These are phyloP conservation scores for Rhagonycha fulva DNA, from an alignment of 2,888 invertebrate species.

Conservation along the genomic window DNA sequence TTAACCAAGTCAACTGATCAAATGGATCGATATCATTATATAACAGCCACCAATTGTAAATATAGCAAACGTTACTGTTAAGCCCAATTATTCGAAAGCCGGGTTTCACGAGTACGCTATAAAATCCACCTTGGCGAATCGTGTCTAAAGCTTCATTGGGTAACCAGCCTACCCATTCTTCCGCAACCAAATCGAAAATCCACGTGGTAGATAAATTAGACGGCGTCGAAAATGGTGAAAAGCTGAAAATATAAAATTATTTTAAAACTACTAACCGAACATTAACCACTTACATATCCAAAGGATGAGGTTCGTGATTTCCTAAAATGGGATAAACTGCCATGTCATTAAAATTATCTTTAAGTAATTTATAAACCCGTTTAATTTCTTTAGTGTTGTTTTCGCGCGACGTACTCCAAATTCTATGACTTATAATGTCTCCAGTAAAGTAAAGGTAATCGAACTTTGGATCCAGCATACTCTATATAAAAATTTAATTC, in stretches of 20 bases:
- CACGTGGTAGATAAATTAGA: constrained; percentile 63
- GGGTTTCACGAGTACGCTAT: constrained; percentile 67
- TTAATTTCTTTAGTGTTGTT: constrained; percentile 65
- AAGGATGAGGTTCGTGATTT: constrained; percentile 75
- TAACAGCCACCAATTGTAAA: constrained; percentile 45
- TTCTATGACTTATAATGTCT: constrained; percentile 82
- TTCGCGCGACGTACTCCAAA: constrained; percentile 80
- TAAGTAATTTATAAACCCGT: constrained; percentile 55
- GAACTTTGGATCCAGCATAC: background rate
- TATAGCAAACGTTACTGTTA: constrained; percentile 81
- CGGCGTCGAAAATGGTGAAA: constrained; percentile 39
- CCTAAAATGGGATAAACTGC: constrained; percentile 66
- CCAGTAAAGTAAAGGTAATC: constrained; percentile 81
- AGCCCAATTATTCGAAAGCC: constrained; percentile 77
- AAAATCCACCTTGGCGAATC: constrained; percentile 74
- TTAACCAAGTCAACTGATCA: constrained; percentile 81
- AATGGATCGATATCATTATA: constrained; percentile 66
- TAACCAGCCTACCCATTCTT: constrained; percentile 74
- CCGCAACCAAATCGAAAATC: constrained; percentile 74
- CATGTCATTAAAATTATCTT: constrained; percentile 55
- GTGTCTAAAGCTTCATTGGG: constrained; percentile 64
- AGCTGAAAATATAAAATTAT: constrained; percentile 24
- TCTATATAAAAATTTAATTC: background rate
- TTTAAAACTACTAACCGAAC: background rate
- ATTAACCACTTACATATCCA: constrained; percentile 71